Conservation (phyloP, 2,113 vertebrate genomes). For the Daphoenositta chrysoptera region DNA sequence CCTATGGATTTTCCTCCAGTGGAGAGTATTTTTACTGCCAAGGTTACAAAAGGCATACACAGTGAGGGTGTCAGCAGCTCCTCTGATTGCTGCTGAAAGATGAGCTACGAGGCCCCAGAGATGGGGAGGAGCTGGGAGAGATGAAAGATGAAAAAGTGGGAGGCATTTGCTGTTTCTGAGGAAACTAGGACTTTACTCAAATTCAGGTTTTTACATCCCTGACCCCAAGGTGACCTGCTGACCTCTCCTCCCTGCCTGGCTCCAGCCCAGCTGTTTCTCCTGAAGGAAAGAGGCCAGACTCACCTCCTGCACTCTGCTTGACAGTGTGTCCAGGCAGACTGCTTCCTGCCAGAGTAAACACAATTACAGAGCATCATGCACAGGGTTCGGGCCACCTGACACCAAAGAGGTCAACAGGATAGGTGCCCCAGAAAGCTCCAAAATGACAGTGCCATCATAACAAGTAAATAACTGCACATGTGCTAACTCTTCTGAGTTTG, state of each 20-base stretch:
- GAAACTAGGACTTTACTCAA: not conserved
- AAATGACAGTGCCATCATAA: not conserved
- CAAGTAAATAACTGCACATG: not conserved
- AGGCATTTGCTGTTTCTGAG: not conserved
- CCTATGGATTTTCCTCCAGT: not conserved
- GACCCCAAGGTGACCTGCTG: constrained; percentile 27
- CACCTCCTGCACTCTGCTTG: not conserved
- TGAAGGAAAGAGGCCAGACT: constrained; percentile 8
- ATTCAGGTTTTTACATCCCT: not conserved
- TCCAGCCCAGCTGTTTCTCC: constrained; percentile 31
- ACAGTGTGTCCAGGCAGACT: not conserved
- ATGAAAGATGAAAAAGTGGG: constrained; percentile 19
- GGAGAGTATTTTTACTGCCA: not conserved
- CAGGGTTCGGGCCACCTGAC: not conserved
- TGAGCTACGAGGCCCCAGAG: not conserved
- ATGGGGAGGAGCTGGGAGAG: not conserved
- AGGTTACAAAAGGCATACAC: not conserved
- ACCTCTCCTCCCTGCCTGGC: constrained; percentile 24
- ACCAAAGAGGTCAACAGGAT: not conserved
- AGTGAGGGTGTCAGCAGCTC: not conserved
- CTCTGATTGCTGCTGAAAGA: not conserved
- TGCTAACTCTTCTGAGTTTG: not conserved
- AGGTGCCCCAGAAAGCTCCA: not conserved
- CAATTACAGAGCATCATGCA: not conserved
- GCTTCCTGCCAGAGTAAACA: constrained; percentile 12